Conservation (phyloP, 2,797 vertebrate genomes). For the Tympanoctomys barrerae region DNA sequence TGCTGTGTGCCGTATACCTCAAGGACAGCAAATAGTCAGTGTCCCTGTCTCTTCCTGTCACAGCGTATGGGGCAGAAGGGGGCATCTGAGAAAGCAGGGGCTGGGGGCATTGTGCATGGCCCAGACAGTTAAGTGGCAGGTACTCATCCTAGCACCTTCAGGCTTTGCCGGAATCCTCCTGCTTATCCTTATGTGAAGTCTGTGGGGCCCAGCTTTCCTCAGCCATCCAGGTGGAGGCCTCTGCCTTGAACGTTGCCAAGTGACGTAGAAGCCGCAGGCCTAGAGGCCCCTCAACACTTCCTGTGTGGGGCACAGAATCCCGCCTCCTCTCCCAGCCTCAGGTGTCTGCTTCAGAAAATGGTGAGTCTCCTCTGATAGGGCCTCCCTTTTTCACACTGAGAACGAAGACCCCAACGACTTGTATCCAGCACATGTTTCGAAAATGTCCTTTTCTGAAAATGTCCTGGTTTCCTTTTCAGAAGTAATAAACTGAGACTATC, state of each 20-base stretch:
- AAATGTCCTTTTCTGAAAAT: background rate
- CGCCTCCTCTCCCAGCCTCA: background rate
- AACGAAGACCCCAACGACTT: background rate
- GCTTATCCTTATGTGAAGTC: background rate
- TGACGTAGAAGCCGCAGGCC: constrained; percentile 70
- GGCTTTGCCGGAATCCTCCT: background rate
- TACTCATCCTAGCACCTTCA: background rate
- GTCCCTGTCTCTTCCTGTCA: constrained; percentile 2
- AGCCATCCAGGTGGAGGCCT: constrained; percentile 66
- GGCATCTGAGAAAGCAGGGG: background rate
- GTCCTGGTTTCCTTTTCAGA: constrained; percentile 69
- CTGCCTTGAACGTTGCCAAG: background rate
- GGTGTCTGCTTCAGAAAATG: constrained; percentile 76
- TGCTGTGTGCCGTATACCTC: background rate
- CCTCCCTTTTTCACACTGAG: background rate
- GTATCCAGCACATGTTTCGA: background rate
- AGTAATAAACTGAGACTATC: background rate
- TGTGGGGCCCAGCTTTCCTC: background rate
- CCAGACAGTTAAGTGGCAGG: background rate
- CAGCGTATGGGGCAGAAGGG: background rate
- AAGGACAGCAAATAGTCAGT: background rate
- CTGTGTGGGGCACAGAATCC: constrained; percentile 78
- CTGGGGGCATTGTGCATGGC: background rate
- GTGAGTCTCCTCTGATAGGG: constrained; percentile 71
- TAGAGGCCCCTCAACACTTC: constrained; percentile 83